Percentiles rank a stretch among this genome's conserved stretches.
These are phyloP conservation scores for Nomada fucata DNA, from an alignment of 2,888 invertebrate genomes.

Conservation along the genomic window DNA sequence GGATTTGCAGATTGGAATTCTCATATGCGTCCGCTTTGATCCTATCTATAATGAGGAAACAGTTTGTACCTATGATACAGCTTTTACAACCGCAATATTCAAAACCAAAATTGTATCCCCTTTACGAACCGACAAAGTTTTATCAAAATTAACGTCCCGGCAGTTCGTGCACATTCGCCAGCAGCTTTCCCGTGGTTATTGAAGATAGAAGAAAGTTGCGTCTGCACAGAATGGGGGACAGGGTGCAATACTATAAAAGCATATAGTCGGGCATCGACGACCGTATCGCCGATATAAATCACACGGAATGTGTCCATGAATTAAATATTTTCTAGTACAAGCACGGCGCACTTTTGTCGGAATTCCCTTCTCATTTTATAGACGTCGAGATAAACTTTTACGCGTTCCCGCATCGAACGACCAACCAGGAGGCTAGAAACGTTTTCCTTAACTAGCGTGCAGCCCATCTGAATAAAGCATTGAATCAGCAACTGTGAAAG, in stretches of 20 bases:
- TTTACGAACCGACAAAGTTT: slow-evolving; percentile 11
- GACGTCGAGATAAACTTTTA: slow-evolving; percentile 24
- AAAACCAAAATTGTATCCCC: slow-evolving; percentile 2
- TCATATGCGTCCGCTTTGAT: no score
- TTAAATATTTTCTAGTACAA: slow-evolving; percentile 30
- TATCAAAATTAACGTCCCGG: slow-evolving; percentile 26
- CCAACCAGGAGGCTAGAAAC: background rate
- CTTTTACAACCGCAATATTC: background rate
- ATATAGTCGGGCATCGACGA: slow-evolving; percentile 13
- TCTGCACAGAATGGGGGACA: slow-evolving; percentile 3
- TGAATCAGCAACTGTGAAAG: background rate
- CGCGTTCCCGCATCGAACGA: background rate
- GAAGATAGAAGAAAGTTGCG: slow-evolving; percentile 17
- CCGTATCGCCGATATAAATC: slow-evolving; percentile 28
- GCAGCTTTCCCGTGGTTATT: background rate
- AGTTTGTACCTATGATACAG: background rate
- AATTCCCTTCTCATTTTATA: slow-evolving; percentile 22
- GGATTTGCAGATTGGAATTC: no score
- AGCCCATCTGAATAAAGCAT: slow-evolving; percentile 16
- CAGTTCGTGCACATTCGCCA: background rate
- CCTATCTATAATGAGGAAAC: no score
- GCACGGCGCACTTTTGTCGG: background rate
- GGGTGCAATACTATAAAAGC: slow-evolving; percentile 15
- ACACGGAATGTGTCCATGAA: slow-evolving; percentile 29
- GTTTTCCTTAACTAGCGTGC: slow-evolving; percentile 8